phyloP scores from a whole-genome alignment of 2,113 vertebrate genomes.

The Etheostoma cragini region DNA sequence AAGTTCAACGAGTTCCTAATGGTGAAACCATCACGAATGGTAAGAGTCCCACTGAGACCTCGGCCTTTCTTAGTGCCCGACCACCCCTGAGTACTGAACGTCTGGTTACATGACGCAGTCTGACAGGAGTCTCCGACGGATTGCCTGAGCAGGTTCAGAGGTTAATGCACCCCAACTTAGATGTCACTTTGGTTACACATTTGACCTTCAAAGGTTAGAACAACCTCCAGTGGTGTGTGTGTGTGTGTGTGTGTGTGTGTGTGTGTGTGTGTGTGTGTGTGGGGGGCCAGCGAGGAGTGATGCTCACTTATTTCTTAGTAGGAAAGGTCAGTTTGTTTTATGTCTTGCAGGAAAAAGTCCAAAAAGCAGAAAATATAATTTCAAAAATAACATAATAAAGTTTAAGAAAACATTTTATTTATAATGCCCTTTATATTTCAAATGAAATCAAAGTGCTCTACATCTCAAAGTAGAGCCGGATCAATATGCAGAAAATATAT shows the following conservation, averaged over 20 bases:
- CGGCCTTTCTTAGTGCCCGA: conserved; percentile 65
- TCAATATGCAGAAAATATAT: too few species aligned
- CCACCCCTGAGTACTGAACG: conserved; percentile 47
- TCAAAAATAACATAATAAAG: not conserved
- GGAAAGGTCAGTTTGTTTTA: conserved; percentile 69
- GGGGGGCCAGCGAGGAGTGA: not conserved
- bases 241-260: too few species aligned
- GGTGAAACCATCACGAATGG: conserved; percentile 17
- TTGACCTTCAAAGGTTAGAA: conserved; percentile 76
- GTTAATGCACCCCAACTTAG: conserved; percentile 49
- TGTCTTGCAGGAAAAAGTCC: conserved; percentile 11
- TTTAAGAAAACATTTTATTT: too few species aligned
- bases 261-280: not conserved
- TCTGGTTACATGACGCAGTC: conserved; percentile 48
- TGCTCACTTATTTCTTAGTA: conserved; percentile 34
- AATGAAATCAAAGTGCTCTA: too few species aligned
- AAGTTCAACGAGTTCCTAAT: conserved; percentile 21
- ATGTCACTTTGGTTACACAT: conserved; percentile 52
- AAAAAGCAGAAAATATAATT: conserved; percentile 12
- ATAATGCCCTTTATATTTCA: too few species aligned
- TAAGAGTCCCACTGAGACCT: conserved; percentile 50
- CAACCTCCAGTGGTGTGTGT: conserved; percentile 58
- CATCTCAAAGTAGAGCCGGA: not conserved
- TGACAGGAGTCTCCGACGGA: conserved; percentile 52
- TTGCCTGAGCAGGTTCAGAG: conserved; percentile 46